Evolutionary conservation across 2,113 vertebrate genomes (phyloP), one percentile per base, ranked within the genome.

Genomic region (Nematolebias whitei): DNA sequence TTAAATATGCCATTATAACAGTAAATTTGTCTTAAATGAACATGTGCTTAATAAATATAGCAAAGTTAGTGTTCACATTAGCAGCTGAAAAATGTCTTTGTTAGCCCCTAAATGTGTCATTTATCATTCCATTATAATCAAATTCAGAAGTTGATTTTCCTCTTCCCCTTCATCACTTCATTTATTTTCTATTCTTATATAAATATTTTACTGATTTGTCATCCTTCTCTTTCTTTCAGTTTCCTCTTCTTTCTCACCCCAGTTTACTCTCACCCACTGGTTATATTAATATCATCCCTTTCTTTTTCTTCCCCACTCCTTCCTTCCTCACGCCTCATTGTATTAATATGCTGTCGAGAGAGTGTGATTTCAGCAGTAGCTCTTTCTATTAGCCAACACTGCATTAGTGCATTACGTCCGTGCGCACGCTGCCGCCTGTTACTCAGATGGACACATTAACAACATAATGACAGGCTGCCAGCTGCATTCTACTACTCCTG

Each of bases 261-360:
- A 22, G 41, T 73, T 59, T 68, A 18, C 60, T 71, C 66, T 65
- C 65, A 19, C 60, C 40, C 48, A 57, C 41, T 12, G n/a, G 72
- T 77, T 68, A 70, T 66, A 60, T 71, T 26, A 41, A 41, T 26
- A 70, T 64, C 52, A 79, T 56, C 50, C 50, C 39, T 19, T 48
- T 48, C 40, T 26, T 56, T n/a, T 35, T 44, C 50, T 35, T 19
- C 38, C 55, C 48, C 14, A 53, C 14, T 47, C 16, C n/a, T 12
- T 41, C 60, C 63, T 58, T 70, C 59, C 66, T 60, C 41, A 52
- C 62, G 55, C 49, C 55, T 65, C 38, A 70, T 86, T 68, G 78
- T 66, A 79, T 79, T 79, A 84, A 85, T 66, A 79, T 68, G 68
- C 68, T 70, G 22, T 74, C 78, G 63, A 68, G 52, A 68, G 76